Conservation (phyloP, 2,113 vertebrate species). For the Dermatemys mawii region DNA sequence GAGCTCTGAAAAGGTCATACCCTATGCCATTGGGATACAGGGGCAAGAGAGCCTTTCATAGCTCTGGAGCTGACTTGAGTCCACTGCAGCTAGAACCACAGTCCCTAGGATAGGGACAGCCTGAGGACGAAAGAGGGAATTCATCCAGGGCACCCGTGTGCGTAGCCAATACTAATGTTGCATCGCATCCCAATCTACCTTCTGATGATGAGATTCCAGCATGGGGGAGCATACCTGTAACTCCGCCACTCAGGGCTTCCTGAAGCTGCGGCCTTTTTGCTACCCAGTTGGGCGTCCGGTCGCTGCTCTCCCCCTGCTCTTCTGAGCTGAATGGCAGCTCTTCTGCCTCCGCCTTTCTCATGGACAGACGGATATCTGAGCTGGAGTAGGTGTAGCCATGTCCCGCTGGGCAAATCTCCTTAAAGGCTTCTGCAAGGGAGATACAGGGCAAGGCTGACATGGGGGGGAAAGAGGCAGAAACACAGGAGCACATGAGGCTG, state of each 20-base stretch:
- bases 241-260: slow-evolving; percentile 34
- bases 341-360: slow-evolving; percentile 87
- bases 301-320: slow-evolving; percentile 61
- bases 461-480: neutral
- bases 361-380: slow-evolving; percentile 83
- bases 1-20: neutral
- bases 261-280: slow-evolving; percentile 65
- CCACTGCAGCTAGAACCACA: neutral
- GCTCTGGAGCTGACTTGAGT: neutral
- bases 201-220: slow-evolving; percentile 34
- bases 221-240: slow-evolving; percentile 32
- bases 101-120: neutral
- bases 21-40: neutral
- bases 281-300: neutral
- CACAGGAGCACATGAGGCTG: neutral
- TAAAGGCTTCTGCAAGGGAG: slow-evolving; percentile 85
- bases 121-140: neutral
- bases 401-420: slow-evolving; percentile 96
- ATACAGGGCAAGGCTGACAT: neutral
- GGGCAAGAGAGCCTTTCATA: neutral
- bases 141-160: neutral
- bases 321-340: slow-evolving; percentile 79
- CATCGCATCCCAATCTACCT: slow-evolving; percentile 52
- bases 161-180: neutral
- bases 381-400: slow-evolving; percentile 95